Conservation (phyloP, 2,113 vertebrate genomes). For the Myiagra hebetior region DNA sequence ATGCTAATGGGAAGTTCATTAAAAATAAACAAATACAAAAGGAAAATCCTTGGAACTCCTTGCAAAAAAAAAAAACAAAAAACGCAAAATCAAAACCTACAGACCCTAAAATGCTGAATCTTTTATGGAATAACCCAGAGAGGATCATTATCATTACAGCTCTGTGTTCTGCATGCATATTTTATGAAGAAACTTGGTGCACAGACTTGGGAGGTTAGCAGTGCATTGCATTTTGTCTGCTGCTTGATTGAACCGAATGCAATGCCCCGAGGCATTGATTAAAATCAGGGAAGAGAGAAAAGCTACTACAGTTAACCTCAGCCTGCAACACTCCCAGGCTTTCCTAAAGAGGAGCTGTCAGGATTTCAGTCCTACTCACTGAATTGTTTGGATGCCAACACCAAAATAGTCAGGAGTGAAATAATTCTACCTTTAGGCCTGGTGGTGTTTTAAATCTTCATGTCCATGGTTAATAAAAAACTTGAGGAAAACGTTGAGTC, state of each 20-base stretch:
- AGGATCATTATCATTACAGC: constrained; percentile 36
- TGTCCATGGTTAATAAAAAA: background rate
- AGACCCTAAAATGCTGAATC: background rate
- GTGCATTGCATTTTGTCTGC: constrained; percentile 40
- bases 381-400: background rate
- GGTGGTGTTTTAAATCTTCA: background rate
- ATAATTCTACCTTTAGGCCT: background rate
- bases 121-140: constrained; percentile 30
- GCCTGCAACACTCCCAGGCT: background rate
- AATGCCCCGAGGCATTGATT: constrained; percentile 55
- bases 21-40: constrained; percentile 55
- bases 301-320: background rate
- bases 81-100: background rate
- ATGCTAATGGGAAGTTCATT: constrained; percentile 12
- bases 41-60: constrained; percentile 1
- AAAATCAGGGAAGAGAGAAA: constrained; percentile 39
- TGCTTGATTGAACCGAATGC: constrained; percentile 45
- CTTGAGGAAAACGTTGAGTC: background rate
- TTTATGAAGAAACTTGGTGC: constrained; percentile 63
- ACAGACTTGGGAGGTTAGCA: constrained; percentile 33
- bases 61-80: background rate
- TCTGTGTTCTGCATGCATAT: constrained; percentile 49
- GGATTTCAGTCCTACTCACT: background rate
- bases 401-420: background rate
- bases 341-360: background rate